Percentiles rank a stretch among this genome's conserved stretches.
Conservation (phyloP, 2,888 invertebrate genomes). For the Neoaliturus tenellus region DNA sequence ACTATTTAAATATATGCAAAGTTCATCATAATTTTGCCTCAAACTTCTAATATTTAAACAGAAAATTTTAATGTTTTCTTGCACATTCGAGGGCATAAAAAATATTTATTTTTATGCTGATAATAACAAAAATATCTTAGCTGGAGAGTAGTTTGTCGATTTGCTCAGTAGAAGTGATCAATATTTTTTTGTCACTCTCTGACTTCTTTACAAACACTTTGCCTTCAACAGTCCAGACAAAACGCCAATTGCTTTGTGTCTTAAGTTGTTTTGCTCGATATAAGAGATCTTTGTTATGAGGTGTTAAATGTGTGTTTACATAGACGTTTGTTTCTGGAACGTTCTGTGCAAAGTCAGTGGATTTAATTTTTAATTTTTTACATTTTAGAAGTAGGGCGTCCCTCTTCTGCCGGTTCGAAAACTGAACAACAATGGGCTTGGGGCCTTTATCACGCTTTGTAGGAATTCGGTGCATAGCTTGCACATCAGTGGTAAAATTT, state of each 20-base stretch:
- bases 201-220: not conserved
- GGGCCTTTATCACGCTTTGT: not conserved
- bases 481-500: not conserved
- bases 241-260: not conserved
- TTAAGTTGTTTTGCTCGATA: not conserved
- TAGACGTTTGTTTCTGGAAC: not conserved
- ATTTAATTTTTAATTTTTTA: not conserved
- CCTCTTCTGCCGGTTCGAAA: not conserved
- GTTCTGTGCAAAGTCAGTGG: not conserved
- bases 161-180: not conserved
- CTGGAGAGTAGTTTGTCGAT: not conserved
- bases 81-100: not conserved
- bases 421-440: constrained; percentile 16
- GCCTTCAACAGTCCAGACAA: not conserved
- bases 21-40: not conserved
- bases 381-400: not conserved
- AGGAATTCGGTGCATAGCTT: not conserved
- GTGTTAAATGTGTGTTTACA: not conserved
- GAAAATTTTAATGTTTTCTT: not conserved
- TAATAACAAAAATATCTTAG: not conserved
- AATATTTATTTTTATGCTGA: not conserved
- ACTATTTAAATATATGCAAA: not conserved
- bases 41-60: constrained; percentile 2
- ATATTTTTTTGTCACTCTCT: not conserved
- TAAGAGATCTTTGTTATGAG: not conserved